phyloP scores from a whole-genome alignment of 2,113 vertebrate species.

The Rissa tridactyla region DNA sequence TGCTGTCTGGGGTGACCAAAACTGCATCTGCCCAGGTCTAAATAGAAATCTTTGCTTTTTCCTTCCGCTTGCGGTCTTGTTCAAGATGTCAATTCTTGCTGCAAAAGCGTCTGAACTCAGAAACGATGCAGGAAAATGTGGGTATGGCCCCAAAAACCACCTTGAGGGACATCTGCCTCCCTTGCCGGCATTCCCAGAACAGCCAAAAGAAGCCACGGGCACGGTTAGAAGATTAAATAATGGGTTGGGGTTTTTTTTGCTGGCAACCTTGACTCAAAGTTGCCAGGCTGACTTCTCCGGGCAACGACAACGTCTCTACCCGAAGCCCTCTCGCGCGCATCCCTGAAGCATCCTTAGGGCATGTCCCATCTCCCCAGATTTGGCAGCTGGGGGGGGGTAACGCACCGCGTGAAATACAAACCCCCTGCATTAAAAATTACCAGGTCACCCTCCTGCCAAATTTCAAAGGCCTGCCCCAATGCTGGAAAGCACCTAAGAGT shows the following conservation, averaged over 20 bases:
- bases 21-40: no score
- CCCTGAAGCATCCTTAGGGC: no score
- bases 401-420: neutral
- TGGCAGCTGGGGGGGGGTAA: neutral
- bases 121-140: neutral
- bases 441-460: neutral
- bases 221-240: neutral
- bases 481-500: neutral
- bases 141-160: neutral
- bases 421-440: neutral
- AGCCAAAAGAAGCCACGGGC: neutral
- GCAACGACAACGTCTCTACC: neutral
- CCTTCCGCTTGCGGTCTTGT: neutral
- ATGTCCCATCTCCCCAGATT: neutral
- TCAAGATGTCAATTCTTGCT: neutral
- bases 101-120: fast-evolving
- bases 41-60: neutral
- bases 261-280: neutral
- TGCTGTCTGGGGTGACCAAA: neutral
- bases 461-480: neutral
- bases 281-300: fast-evolving
- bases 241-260: neutral
- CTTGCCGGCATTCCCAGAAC: neutral
- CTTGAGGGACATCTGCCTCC: neutral
- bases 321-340: fast-evolving